phyloP scores from a whole-genome alignment of 1,140 invertebrate genomes.

The Platyscapa corneri region DNA sequence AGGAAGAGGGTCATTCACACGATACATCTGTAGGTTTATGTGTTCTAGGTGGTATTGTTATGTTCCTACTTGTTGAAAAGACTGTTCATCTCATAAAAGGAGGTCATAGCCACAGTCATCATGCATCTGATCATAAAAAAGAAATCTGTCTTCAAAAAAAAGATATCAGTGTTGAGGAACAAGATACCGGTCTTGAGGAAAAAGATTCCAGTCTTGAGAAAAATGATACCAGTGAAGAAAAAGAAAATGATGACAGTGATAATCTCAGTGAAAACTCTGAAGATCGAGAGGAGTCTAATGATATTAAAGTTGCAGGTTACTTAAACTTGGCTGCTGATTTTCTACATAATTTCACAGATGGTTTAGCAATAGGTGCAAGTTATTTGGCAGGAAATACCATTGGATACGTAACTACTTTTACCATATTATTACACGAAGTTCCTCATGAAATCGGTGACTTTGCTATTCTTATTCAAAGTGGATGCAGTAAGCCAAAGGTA shows the following conservation, averaged over 20 bases:
- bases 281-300: constrained; percentile 65
- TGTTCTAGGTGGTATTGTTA: constrained; percentile 92
- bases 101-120: constrained; percentile 79
- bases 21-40: constrained; percentile 92
- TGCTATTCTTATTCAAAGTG: constrained; percentile 96
- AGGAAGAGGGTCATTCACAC: constrained; percentile 77
- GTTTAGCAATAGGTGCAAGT: constrained; percentile 96
- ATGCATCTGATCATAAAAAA: constrained; percentile 64
- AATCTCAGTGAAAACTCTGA: constrained; percentile 34
- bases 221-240: constrained; percentile 65
- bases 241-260: constrained; percentile 58
- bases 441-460: constrained; percentile 99
- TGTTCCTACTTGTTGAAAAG: constrained; percentile 95
- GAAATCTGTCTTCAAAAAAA: constrained; percentile 72
- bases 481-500: constrained; percentile 89
- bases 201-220: constrained; percentile 81
- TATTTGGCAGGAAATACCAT: constrained; percentile 90
- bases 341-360: constrained; percentile 98
- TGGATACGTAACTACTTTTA: constrained; percentile 92
- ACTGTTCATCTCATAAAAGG: constrained; percentile 91
- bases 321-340: constrained; percentile 96
- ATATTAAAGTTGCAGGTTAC: constrained; percentile 94
- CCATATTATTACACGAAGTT: constrained; percentile 96
- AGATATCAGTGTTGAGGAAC: constrained; percentile 73
- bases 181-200: constrained; percentile 65